Evolutionary conservation across 1,140 invertebrate genomes (phyloP).

Genomic region (Riptortus pedestris): DNA sequence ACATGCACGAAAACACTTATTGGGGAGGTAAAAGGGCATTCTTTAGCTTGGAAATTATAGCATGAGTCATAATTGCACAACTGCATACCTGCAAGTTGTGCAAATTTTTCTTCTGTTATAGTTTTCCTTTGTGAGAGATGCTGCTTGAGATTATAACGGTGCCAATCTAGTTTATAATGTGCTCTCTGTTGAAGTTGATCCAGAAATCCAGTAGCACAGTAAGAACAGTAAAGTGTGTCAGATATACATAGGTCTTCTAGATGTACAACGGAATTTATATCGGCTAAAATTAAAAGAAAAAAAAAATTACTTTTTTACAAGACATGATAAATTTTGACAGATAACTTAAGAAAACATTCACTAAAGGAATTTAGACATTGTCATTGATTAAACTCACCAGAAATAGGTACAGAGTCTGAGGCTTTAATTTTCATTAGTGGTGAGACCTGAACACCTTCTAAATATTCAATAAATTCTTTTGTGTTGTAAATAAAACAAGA

Average conservation of each 20-base stretch:
- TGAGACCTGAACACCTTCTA: conserved; percentile 47
- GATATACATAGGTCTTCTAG: conserved; percentile 40
- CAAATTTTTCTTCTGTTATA: conserved; percentile 72
- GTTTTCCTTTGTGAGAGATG: conserved; percentile 78
- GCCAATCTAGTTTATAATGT: conserved; percentile 90
- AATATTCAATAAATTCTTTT: conserved; percentile 43
- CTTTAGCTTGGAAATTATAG: no score
- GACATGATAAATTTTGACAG: not conserved
- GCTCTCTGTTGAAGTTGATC: conserved; percentile 52
- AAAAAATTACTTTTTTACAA: not conserved
- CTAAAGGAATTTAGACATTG: not conserved
- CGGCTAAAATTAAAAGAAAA: conserved; percentile 30
- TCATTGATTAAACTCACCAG: conserved; percentile 8
- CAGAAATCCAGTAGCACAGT: conserved; percentile 43
- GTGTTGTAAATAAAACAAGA: conserved; percentile 40
- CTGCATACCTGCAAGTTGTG: conserved; percentile 40
- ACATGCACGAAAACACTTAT: no score
- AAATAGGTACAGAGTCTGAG: conserved; percentile 34
- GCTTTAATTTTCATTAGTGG: conserved; percentile 48
- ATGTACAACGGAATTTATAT: conserved; percentile 32
- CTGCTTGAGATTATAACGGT: conserved; percentile 90
- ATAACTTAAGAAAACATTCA: not conserved
- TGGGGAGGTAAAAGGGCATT: no score
- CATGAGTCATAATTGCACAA: no score
- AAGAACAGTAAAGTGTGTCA: conserved; percentile 44